A percentile compares a stretch with the other conserved stretches of the same genome.
phyloP scores from a whole-genome alignment of 23 tunicate species.

The Trididemnum nubilum region DNA sequence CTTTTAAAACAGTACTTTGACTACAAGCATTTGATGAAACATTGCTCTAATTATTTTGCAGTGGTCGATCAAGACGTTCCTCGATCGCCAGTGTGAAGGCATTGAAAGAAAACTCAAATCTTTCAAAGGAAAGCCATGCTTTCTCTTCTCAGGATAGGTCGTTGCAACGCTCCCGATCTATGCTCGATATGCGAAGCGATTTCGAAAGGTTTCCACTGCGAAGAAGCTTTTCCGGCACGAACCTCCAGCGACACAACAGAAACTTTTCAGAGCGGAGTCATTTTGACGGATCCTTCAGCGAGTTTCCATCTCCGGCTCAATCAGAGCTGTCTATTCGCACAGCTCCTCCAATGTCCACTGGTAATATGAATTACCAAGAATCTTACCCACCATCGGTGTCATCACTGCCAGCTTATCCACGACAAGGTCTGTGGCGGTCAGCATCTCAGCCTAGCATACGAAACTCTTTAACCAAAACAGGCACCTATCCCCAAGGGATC shows the following conservation, averaged over 20 bases:
- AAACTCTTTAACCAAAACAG: neutral
- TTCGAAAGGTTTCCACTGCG: constrained; percentile 30
- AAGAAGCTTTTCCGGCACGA: constrained; percentile 49
- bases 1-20: too few species aligned
- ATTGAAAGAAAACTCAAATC: neutral
- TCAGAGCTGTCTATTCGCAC: constrained; percentile 86
- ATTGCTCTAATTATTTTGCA: neutral
- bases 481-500: constrained; percentile 93
- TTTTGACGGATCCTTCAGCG: neutral
- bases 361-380: constrained; percentile 10
- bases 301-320: constrained; percentile 57
- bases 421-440: constrained; percentile 55
- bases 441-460: constrained; percentile 72
- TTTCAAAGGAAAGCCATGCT: neutral
- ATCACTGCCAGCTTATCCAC: constrained; percentile 49
- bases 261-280: neutral
- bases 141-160: neutral
- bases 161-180: constrained; percentile 54
- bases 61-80: constrained; percentile 41
- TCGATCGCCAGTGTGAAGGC: constrained; percentile 47
- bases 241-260: neutral
- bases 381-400: constrained; percentile 39
- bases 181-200: constrained; percentile 51
- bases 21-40: too few species aligned
- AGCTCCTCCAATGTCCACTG: constrained; percentile 54